These are phyloP conservation scores for Chymomyza procnemis DNA, from an alignment of 2,888 invertebrate genomes.

Conservation along the genomic window DNA sequence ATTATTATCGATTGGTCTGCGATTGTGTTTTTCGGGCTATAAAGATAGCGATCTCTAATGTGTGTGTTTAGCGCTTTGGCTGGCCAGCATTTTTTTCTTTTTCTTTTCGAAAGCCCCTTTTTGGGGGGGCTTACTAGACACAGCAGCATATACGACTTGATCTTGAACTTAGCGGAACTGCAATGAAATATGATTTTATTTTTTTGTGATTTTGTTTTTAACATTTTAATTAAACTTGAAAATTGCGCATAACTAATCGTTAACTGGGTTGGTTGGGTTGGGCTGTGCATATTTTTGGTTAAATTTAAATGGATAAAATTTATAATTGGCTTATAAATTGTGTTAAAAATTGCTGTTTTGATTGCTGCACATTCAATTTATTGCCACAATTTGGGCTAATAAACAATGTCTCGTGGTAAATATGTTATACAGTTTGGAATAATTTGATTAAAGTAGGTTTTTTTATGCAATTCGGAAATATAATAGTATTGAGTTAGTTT, in stretches of 20 bases:
- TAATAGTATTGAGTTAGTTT: background rate
- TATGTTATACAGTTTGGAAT: background rate
- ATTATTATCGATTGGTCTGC: conserved; percentile 55
- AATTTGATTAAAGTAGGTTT: background rate
- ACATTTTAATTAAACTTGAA: background rate
- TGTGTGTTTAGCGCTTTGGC: conserved; percentile 37
- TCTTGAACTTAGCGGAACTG: conserved; percentile 47
- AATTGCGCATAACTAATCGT: background rate
- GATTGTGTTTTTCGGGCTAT: conserved; percentile 14
- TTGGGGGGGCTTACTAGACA: conserved; percentile 42
- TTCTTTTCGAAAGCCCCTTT: conserved; percentile 49
- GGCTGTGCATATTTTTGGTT: background rate
- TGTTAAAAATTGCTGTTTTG: background rate
- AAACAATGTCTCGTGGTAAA: background rate
- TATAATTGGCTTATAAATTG: background rate
- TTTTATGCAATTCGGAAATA: background rate
- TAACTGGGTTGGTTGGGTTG: background rate
- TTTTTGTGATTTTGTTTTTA: background rate
- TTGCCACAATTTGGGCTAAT: background rate
- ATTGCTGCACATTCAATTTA: background rate
- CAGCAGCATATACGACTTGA: conserved; percentile 26
- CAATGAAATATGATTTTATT: conserved; percentile 23
- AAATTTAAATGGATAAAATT: background rate
- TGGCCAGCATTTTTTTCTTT: background rate
- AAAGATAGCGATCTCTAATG: conserved; percentile 37